phyloP scores from a whole-genome alignment of 2,797 vertebrate species.

The Mormyrops attenuatus region DNA sequence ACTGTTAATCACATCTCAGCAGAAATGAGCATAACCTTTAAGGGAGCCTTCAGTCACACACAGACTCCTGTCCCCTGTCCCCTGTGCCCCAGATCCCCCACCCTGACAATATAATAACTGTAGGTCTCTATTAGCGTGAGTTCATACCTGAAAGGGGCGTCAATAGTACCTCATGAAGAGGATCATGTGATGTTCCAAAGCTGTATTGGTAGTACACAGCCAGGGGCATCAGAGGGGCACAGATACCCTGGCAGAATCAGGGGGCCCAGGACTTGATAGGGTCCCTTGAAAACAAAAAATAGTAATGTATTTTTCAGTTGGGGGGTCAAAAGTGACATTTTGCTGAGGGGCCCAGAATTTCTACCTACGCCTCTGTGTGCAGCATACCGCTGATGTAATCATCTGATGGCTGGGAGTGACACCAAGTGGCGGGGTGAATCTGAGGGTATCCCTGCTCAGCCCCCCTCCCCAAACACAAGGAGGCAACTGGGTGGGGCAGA shows the following conservation, averaged over 20 bases:
- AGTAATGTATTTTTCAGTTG: not conserved
- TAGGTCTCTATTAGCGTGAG: not conserved
- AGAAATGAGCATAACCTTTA: not conserved
- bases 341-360: not conserved
- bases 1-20: not conserved
- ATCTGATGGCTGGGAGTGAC: not conserved
- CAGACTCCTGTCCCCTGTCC: not conserved
- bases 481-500: not conserved
- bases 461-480: not conserved
- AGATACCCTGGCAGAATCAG: not conserved
- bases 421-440: not conserved
- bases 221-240: not conserved
- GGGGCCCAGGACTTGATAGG: not conserved
- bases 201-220: not conserved
- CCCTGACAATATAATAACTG: not conserved
- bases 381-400: not conserved
- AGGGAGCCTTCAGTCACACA: not conserved
- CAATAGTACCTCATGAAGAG: not conserved
- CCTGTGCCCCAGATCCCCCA: not conserved
- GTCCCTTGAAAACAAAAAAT: not conserved
- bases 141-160: not conserved
- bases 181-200: not conserved
- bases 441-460: not conserved
- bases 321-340: not conserved
- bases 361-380: not conserved